Evolutionary conservation across 2,797 vertebrate species (phyloP).

Genomic region (Enteromius afrohamiltoni): DNA sequence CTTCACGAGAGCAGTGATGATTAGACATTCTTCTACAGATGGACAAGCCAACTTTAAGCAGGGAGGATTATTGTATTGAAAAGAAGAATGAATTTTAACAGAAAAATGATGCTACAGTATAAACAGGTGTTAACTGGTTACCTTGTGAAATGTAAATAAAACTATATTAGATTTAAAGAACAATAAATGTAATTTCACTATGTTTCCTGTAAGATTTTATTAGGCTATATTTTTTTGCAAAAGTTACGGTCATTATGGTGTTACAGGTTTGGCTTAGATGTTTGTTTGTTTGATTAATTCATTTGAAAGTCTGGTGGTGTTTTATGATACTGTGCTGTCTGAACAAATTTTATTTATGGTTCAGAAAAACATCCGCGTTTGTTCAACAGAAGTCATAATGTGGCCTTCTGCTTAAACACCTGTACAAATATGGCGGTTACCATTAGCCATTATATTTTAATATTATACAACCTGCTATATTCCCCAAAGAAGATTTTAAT

Average conservation of each 20-base stretch:
- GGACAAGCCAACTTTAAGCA: constrained; percentile 19
- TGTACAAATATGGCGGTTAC: neutral
- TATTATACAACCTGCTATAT: neutral
- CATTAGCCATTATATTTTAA: neutral
- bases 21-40: constrained; percentile 7
- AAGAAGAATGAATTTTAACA: neutral
- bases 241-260: neutral
- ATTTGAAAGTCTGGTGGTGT: neutral
- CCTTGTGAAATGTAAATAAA: neutral
- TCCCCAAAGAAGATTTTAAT: neutral
- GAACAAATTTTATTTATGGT: neutral
- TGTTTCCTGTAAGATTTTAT: neutral
- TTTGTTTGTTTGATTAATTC: neutral
- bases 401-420: neutral
- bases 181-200: neutral
- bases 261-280: neutral
- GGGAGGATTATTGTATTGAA: constrained; percentile 3
- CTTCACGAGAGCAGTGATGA: neutral
- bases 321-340: neutral
- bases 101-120: neutral
- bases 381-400: neutral
- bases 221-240: neutral
- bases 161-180: neutral
- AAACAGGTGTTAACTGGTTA: neutral
- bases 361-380: neutral